Evolutionary conservation across 1,140 invertebrate genomes (phyloP), one percentile per base, ranked within the genome.

Genomic region (Meteorus sp.): DNA sequence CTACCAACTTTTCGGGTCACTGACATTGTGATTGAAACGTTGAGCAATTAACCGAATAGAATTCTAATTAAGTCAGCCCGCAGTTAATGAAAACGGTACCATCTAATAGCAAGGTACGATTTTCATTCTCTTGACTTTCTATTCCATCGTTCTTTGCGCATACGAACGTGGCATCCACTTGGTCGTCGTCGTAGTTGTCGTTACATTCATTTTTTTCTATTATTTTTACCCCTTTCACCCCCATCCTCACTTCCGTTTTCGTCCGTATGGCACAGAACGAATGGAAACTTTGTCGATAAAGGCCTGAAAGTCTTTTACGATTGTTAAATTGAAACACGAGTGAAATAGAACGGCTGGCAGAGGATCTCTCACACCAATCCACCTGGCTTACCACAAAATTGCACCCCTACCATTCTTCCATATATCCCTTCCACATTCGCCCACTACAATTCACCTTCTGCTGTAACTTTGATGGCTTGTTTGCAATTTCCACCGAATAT

Each of bases 271-370:
- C 45, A 17, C 2, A 35, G 50, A 43, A 58, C 25, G 31, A 31
- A 43, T 41, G 4, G 68, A 58, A 61, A 71, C 61, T 70, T 71
- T 54, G 15, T 59, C 61, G 69, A 72, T 72, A 65, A 71, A 70
- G 64, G 54, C 59, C 53, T 56, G 51, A 68, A 68, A 69, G 59
- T 64, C 61, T 66, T 68, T 56, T 48, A 61, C 56, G 60, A 58
- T 43, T 45, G 61, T 58, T 63, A 65, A 70, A 70, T 68, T 70
- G 66, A 72, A 72, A 71, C 64, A 61, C 39, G 25, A 48, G 37
- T 52, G 64, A 63, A 69, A 69, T 62, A 66, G 62, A 68, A 53
- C 45, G 39, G 37, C 41, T n/a, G n/a, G 15, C 41, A 9, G 3
- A 19, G 2, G 39, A 43, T 43, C 15, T 19, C 39, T 15, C 19